Conservation (phyloP, 2,888 invertebrate genomes). For the Himalopsyche japonica region DNA sequence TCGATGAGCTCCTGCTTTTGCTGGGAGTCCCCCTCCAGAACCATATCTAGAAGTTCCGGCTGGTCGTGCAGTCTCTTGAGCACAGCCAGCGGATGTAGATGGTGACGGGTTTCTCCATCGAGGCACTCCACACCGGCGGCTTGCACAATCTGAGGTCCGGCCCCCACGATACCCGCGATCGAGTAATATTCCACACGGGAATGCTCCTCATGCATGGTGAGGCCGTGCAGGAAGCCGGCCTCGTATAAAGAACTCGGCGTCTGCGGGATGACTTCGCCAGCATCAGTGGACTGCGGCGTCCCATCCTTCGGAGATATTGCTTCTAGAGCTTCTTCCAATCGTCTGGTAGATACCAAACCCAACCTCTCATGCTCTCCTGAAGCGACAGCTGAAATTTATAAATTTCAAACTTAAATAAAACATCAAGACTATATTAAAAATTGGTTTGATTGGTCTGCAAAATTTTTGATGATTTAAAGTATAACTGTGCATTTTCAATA, state of each 20-base stretch:
- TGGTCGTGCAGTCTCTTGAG: constrained; percentile 34
- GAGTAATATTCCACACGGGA: background rate
- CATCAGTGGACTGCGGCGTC: constrained; percentile 49
- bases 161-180: constrained; percentile 8
- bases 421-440: no score
- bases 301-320: constrained; percentile 47
- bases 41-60: constrained; percentile 32
- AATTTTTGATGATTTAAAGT: no score
- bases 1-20: constrained; percentile 31
- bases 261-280: constrained; percentile 12
- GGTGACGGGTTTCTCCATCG: constrained; percentile 11
- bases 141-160: constrained; percentile 7
- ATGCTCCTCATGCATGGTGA: constrained; percentile 4
- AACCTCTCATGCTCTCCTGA: background rate
- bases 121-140: constrained; percentile 15
- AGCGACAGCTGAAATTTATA: background rate
- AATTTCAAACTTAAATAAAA: background rate
- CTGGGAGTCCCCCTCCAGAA: constrained; percentile 26
- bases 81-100: constrained; percentile 31
- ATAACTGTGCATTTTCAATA: no score
- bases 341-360: background rate
- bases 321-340: constrained; percentile 50
- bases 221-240: constrained; percentile 30
- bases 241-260: constrained; percentile 40
- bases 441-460: no score